Evolutionary conservation across 2,888 invertebrate genomes (phyloP), one percentile per base, ranked within the genome.

Genomic region (Fissipunctia ypsillon): DNA sequence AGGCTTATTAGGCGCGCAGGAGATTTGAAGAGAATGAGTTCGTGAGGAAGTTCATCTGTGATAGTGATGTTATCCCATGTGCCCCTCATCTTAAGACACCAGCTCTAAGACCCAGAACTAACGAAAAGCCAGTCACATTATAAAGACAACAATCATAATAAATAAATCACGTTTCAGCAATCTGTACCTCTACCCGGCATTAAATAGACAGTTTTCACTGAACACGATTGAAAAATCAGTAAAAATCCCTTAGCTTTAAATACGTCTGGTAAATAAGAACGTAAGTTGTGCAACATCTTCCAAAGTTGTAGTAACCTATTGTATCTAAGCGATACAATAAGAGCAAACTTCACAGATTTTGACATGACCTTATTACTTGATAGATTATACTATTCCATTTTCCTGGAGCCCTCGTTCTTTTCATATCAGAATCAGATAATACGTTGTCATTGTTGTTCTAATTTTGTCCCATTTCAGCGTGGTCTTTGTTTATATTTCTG

Each of bases 351-450:
- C 45, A 28, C 19, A 78, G 54, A 68, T 73, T 60, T 65, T 68
- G 64, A 78, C 64, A 52, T 68, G 73, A 50, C 73, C 72, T 68
- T 68, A 72, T 72, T 78, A 72, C 48, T 73, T 78, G 63, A 73
- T 65, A 73, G 54, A 78, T 76, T 76, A 69, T 9, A 61, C 43
- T 63, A 31, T 25, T 48, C 56, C 43, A 63, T 71, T 78, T 68
- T 64, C 60, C n/a, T n/a, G 19, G 57, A 64, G 52, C n/a, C 61
- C 22, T 31, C 19, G 25, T 56, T 59, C 31, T 28, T 41, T 72
- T 64, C 38, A 66, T 16, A 63, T 56, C n/a, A 4, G 43, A 57
- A 52, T 67, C 50, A 54, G n/a, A 69, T 76, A 69, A 31, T 52
- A 45, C 31, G 41, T 52, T 65, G 48, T 43, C 63, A 65, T 65